Evolutionary conservation across 1,140 invertebrate species (phyloP).

Genomic region (Aphaenogaster floridana): DNA sequence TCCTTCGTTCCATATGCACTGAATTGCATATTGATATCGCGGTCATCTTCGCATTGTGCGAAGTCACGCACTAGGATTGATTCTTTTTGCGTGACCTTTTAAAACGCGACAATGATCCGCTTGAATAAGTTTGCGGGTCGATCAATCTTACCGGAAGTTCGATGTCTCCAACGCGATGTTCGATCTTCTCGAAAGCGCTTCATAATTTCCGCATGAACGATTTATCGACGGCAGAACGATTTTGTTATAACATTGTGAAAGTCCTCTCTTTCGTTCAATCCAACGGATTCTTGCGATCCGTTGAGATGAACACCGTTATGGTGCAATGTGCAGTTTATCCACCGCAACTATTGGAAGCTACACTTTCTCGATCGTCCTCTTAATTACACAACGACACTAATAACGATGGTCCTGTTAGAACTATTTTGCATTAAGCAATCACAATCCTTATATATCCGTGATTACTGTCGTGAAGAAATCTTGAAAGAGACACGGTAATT

Average conservation of each 20-base stretch:
- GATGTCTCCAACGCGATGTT: not conserved
- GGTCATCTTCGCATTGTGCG: not conserved
- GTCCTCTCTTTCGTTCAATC: conserved; percentile 52
- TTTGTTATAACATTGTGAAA: conserved; percentile 60
- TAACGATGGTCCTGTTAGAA: conserved; percentile 13
- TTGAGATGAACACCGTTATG: conserved; percentile 3
- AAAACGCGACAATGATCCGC: conserved; percentile 9
- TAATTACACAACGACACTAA: conserved; percentile 39
- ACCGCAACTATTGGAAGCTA: not conserved
- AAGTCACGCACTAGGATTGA: conserved; percentile 12
- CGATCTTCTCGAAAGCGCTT: conserved; percentile 53
- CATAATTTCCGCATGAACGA: conserved; percentile 64
- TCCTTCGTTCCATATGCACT: conserved; percentile 78
- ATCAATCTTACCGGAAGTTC: conserved; percentile 27
- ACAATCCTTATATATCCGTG: not conserved
- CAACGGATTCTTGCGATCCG: conserved; percentile 37
- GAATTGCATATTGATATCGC: not conserved
- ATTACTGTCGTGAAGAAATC: conserved; percentile 22
- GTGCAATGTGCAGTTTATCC: not conserved
- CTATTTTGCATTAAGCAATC: not conserved
- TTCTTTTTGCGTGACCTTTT: not conserved
- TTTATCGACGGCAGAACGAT: conserved; percentile 45
- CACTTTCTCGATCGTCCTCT: conserved; percentile 30
- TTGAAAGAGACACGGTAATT: not conserved
- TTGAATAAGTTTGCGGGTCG: conserved; percentile 20